These are phyloP conservation scores for Pentalonia nigronervosa DNA, from an alignment of 1,140 invertebrate species.

Conservation along the genomic window DNA sequence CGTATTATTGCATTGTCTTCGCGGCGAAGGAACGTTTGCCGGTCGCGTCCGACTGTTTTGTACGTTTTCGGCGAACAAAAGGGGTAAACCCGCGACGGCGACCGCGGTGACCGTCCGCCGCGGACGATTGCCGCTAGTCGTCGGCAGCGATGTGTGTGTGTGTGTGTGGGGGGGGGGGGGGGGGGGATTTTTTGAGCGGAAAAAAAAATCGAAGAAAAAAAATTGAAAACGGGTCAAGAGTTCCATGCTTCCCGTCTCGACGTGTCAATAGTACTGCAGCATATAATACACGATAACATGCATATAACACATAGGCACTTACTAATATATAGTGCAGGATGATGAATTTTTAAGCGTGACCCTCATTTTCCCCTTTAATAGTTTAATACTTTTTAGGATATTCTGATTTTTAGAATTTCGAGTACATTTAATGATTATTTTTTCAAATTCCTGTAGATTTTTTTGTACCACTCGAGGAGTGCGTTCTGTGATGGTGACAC, in stretches of 20 bases:
- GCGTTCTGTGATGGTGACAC: too few species aligned
- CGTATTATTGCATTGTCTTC: constrained; percentile 26
- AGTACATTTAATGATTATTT: too few species aligned
- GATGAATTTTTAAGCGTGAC: too few species aligned
- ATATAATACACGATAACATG: not conserved
- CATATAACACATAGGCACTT: too few species aligned
- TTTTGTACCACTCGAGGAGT: too few species aligned
- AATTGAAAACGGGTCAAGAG: constrained; percentile 30
- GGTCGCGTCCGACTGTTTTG: not conserved
- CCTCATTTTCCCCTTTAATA: too few species aligned
- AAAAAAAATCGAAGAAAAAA: not conserved
- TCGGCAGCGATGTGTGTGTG: not conserved
- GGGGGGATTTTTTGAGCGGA: not conserved
- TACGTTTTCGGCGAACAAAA: constrained; percentile 40
- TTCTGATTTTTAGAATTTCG: too few species aligned
- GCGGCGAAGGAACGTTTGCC: not conserved
- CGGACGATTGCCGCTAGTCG: not conserved
- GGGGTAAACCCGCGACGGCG: not conserved
- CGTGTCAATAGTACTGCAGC: not conserved
- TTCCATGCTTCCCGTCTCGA: not conserved
- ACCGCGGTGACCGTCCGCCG: not conserved
- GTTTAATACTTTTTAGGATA: too few species aligned
- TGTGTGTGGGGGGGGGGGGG: not conserved
- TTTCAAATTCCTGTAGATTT: too few species aligned
- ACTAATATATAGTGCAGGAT: too few species aligned